Conservation (phyloP, 2,113 vertebrate species). For the Psammodynastes pulverulentus region DNA sequence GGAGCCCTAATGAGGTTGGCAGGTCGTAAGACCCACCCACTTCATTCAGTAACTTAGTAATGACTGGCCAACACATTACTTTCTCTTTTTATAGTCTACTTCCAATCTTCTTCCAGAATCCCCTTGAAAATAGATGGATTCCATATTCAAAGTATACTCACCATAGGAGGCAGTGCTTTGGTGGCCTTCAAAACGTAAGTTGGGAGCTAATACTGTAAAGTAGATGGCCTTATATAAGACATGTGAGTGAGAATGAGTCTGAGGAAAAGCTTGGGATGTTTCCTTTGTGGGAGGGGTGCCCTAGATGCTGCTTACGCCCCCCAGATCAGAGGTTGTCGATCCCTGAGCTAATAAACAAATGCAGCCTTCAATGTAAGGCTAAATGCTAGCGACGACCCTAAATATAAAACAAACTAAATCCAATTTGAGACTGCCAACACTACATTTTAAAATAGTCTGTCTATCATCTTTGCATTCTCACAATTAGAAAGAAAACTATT, state of each 20-base stretch:
- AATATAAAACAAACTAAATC: neutral
- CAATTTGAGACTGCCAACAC: neutral
- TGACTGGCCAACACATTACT: neutral
- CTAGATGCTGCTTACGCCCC: neutral
- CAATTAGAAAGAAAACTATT: neutral
- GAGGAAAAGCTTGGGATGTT: neutral
- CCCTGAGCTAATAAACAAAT: neutral
- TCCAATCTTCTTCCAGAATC: neutral
- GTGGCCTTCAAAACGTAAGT: neutral
- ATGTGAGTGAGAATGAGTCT: neutral
- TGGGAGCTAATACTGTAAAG: neutral
- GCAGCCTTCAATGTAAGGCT: neutral
- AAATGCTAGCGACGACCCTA: neutral
- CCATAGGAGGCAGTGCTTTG: neutral
- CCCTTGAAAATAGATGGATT: neutral
- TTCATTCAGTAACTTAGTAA: neutral
- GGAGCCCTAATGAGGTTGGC: neutral
- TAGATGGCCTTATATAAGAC: neutral
- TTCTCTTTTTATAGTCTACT: neutral
- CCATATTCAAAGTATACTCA: neutral
- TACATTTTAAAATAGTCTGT: too few relatives aligned
- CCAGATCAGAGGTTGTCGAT: neutral
- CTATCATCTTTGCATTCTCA: neutral
- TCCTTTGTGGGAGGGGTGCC: neutral
- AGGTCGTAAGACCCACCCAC: neutral